Percentiles rank a stretch among this genome's conserved stretches.
Conservation (phyloP, 2,113 vertebrate genomes). For the Psettodes erumei region DNA sequence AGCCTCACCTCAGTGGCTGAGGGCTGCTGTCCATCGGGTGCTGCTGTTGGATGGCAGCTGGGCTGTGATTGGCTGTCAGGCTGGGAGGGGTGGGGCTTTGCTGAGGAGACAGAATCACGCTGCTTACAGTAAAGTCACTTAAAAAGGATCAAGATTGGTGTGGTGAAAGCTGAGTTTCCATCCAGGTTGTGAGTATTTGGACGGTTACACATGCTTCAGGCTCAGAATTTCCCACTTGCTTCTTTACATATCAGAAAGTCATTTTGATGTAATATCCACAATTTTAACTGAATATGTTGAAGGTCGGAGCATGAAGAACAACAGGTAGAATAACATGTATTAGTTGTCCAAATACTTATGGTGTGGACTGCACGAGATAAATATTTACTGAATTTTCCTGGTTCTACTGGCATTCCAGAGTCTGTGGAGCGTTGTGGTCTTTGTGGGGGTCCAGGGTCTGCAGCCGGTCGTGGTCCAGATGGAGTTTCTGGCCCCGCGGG, state of each 20-base stretch:
- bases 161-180: neutral
- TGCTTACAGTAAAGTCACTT: neutral
- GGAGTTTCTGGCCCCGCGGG: neutral
- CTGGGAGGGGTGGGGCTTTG: constrained; percentile 31
- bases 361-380: neutral
- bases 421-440: neutral
- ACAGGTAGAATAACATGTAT: too few species aligned
- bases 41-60: constrained; percentile 3
- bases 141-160: neutral
- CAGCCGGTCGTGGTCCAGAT: constrained; percentile 6
- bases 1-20: constrained; percentile 45
- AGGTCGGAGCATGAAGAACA: neutral
- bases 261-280: too few species aligned
- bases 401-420: neutral
- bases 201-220: neutral
- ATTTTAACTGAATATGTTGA: neutral
- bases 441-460: neutral
- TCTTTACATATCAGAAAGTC: too few species aligned
- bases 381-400: constrained; percentile 33
- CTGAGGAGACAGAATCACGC: constrained; percentile 29
- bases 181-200: too few species aligned
- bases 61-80: constrained; percentile 46
- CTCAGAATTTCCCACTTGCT: too few species aligned
- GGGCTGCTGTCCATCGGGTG: constrained; percentile 8
- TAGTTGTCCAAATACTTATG: too few species aligned